A percentile compares a stretch with the other conserved stretches of the same genome.
Conservation (phyloP, 2,797 vertebrate genomes). For the Gastrophryne carolinensis region DNA sequence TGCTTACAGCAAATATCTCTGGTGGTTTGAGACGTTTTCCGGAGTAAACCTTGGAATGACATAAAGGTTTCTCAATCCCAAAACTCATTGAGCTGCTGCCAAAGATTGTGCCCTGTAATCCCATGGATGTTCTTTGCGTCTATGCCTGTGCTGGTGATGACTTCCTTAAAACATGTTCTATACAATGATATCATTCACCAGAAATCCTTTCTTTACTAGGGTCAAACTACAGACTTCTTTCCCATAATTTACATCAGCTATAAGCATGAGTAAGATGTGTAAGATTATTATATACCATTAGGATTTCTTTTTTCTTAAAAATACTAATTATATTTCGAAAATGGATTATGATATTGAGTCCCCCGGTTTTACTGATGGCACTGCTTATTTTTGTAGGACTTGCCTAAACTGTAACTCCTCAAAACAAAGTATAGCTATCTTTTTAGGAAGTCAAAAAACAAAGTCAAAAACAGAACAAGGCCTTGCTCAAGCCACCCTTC, state of each 20-base stretch:
- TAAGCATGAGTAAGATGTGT: no score
- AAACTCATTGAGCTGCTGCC: constrained; percentile 47
- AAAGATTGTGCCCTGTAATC: constrained; percentile 50
- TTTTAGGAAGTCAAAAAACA: no score
- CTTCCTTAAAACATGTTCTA: constrained; percentile 47
- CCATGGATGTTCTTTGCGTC: constrained; percentile 47
- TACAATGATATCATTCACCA: constrained; percentile 42
- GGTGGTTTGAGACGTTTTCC: constrained; percentile 48
- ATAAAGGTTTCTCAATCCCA: constrained; percentile 50
- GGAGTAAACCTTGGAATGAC: constrained; percentile 52
- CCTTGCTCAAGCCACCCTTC: no score
- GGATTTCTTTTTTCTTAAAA: no score
- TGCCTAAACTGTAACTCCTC: no score
- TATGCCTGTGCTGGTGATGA: constrained; percentile 40
- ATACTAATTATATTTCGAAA: no score
- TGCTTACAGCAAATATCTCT: constrained; percentile 49
- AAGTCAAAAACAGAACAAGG: no score
- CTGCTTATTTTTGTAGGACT: no score
- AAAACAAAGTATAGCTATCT: no score
- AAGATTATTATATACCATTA: background rate
- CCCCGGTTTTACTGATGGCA: no score
- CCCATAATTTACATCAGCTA: background rate
- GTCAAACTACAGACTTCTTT: constrained; percentile 8
- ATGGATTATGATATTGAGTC: no score
- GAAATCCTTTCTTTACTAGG: constrained; percentile 45